A percentile compares a stretch with the other conserved stretches of the same genome.
phyloP scores from a whole-genome alignment of 2,888 invertebrate genomes.

The Drosophila parthenogenetica region DNA sequence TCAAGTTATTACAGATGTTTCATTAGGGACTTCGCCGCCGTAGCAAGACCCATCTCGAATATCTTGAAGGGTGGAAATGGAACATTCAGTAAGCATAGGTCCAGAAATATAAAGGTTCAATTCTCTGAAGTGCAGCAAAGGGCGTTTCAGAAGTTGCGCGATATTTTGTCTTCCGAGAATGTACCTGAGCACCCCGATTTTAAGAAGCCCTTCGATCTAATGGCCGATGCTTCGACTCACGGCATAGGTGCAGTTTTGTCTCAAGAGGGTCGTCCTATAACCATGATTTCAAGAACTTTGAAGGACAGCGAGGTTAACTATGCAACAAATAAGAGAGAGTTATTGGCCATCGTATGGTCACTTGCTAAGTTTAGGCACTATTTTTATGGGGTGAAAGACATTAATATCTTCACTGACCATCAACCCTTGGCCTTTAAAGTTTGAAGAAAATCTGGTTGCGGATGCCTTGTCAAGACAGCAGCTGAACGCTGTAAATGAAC shows the following conservation, averaged over 20 bases:
- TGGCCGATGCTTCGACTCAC: slow-evolving; percentile 15
- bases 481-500: slow-evolving; percentile 11
- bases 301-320: slow-evolving; percentile 14
- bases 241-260: slow-evolving; percentile 7
- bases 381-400: too few relatives aligned
- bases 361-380: slow-evolving; percentile 14
- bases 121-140: too few relatives aligned
- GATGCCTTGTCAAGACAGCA: slow-evolving; percentile 15
- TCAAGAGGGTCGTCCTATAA: slow-evolving; percentile 5
- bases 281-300: slow-evolving; percentile 8
- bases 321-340: slow-evolving; percentile 12
- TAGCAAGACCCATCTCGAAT: too few relatives aligned
- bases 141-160: neutral
- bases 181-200: slow-evolving; percentile 6
- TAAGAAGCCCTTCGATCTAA: slow-evolving; percentile 18
- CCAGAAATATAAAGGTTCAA: too few relatives aligned
- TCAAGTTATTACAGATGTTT: too few relatives aligned
- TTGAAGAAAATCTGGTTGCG: slow-evolving; percentile 22
- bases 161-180: slow-evolving; percentile 16
- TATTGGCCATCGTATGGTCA: slow-evolving; percentile 7
- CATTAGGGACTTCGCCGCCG: too few relatives aligned
- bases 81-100: too few relatives aligned
- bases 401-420: too few relatives aligned
- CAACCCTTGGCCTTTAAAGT: too few relatives aligned
- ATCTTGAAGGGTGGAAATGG: too few relatives aligned